phyloP scores from a whole-genome alignment of 2,797 vertebrate species.

The Ibycter americanus region DNA sequence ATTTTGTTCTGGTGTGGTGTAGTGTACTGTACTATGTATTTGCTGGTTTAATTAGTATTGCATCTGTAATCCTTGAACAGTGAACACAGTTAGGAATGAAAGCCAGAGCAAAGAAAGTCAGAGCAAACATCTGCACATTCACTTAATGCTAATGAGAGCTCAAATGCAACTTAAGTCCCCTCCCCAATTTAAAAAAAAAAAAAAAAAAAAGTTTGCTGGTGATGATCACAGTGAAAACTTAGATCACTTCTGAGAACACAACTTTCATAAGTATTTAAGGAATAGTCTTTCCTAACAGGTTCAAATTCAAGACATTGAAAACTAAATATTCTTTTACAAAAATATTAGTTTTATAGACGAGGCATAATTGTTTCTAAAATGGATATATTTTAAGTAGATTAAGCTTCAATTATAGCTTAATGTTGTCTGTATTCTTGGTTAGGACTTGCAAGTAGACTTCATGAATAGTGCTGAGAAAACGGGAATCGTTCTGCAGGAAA shows the following conservation, averaged over 20 bases:
- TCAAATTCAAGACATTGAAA: slow-evolving; percentile 71
- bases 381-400: slow-evolving; percentile 33
- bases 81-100: neutral
- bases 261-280: slow-evolving; percentile 69
- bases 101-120: slow-evolving; percentile 40
- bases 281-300: slow-evolving; percentile 65
- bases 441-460: slow-evolving; percentile 91
- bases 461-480: slow-evolving; percentile 91
- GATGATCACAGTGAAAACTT: slow-evolving; percentile 80
- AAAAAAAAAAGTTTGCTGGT: slow-evolving; percentile 79
- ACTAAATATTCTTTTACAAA: slow-evolving; percentile 69
- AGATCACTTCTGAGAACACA: slow-evolving; percentile 73
- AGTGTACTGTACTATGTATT: neutral
- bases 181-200: neutral
- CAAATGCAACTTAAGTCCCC: slow-evolving; percentile 55
- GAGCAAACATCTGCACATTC: slow-evolving; percentile 42
- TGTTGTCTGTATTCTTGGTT: slow-evolving; percentile 85
- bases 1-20: neutral
- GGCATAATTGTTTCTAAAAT: slow-evolving; percentile 66
- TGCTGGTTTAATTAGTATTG: slow-evolving; percentile 5
- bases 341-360: slow-evolving; percentile 67
- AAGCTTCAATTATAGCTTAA: slow-evolving; percentile 82
- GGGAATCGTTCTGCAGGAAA: slow-evolving; percentile 86
- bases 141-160: slow-evolving; percentile 61
- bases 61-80: neutral